A percentile compares a stretch with the other conserved stretches of the same genome.
Evolutionary conservation across 2,113 vertebrate species (phyloP).

Genomic region (Rhinoptilus africanus): DNA sequence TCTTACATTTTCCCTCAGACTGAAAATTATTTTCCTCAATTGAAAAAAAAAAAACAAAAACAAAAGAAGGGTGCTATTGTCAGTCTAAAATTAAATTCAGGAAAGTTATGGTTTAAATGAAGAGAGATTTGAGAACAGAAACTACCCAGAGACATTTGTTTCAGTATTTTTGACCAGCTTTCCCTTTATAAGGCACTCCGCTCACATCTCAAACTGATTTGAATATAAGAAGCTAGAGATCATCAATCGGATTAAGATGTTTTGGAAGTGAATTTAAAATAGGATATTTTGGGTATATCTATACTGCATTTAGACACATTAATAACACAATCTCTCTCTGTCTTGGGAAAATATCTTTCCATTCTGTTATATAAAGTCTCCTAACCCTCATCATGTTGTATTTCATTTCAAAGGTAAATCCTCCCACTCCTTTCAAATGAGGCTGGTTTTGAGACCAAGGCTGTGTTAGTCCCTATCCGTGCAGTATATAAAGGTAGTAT

Average conservation of each 20-base stretch:
- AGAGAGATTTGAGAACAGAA: background rate
- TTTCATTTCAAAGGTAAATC: background rate
- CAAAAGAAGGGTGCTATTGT: background rate
- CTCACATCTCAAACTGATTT: background rate
- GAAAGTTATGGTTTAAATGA: background rate
- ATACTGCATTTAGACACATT: background rate
- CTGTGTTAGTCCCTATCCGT: background rate
- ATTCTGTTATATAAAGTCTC: background rate
- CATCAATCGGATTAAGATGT: background rate
- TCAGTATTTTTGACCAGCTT: background rate
- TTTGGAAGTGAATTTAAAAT: background rate
- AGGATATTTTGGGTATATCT: background rate
- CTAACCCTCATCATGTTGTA: background rate
- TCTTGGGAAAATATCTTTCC: background rate
- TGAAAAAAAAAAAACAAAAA: background rate
- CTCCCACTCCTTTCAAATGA: background rate
- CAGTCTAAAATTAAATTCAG: background rate
- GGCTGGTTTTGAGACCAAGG: background rate
- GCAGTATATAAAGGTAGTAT: background rate
- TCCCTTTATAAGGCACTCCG: background rate
- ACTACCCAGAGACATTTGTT: background rate
- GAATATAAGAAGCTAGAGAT: conserved; percentile 4
- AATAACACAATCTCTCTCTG: background rate
- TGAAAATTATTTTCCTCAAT: background rate
- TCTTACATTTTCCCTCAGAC: background rate